These are phyloP conservation scores for Ramphastos sulfuratus DNA, from an alignment of 2,113 vertebrate genomes.

Conservation along the genomic window DNA sequence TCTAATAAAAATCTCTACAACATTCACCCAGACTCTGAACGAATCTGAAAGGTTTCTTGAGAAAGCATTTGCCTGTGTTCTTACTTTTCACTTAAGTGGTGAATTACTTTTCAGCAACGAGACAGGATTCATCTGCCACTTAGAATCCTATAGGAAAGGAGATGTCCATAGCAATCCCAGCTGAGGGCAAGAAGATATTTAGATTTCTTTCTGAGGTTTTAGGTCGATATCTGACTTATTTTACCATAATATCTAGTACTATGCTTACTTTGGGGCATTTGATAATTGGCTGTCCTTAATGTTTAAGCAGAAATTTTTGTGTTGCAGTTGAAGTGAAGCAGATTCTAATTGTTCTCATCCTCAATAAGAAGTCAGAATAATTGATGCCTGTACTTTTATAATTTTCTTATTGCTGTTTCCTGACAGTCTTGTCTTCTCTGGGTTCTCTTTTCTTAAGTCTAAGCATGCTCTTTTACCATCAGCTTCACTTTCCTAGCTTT, in stretches of 20 bases:
- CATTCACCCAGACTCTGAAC: not conserved
- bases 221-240: not conserved
- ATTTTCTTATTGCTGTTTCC: not conserved
- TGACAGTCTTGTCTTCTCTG: not conserved
- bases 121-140: not conserved
- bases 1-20: not conserved
- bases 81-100: not conserved
- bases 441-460: not conserved
- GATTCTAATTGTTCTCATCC: not conserved
- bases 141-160: not conserved
- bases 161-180: not conserved
- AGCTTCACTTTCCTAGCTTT: not conserved
- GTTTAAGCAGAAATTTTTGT: not conserved
- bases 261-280: not conserved
- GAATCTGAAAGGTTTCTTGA: not conserved
- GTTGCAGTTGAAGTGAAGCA: not conserved
- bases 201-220: not conserved
- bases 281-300: not conserved
- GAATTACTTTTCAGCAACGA: not conserved
- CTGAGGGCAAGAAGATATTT: not conserved
- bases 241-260: not conserved
- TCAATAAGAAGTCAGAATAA: not conserved
- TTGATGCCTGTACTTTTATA: not conserved
- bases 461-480: not conserved
- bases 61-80: not conserved